These are phyloP conservation scores for Carapus acus DNA, from an alignment of 2,797 vertebrate genomes.

Conservation along the genomic window DNA sequence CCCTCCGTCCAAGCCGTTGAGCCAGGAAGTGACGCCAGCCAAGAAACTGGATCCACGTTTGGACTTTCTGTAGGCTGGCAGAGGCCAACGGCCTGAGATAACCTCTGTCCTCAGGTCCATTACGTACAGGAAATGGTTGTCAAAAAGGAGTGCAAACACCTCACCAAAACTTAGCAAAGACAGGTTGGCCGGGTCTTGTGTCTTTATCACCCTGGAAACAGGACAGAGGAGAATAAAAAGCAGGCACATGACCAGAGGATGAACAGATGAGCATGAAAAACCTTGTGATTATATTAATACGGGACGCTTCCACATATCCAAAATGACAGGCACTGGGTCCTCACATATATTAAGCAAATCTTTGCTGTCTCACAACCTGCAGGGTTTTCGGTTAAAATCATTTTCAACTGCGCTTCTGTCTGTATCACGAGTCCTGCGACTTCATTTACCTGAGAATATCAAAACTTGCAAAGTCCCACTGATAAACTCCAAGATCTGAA, in stretches of 20 bases:
- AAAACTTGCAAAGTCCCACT: conserved; percentile 98
- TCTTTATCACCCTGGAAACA: conserved; percentile 87
- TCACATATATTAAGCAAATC: no score
- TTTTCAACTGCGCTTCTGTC: no score
- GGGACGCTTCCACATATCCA: no score
- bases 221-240: conserved; percentile 4
- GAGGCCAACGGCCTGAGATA: conserved; percentile 91
- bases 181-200: conserved; percentile 84
- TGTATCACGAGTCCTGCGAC: no score
- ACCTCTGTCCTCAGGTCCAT: conserved; percentile 96
- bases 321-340: no score
- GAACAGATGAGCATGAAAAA: no score
- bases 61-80: conserved; percentile 95
- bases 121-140: conserved; percentile 94
- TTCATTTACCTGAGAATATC: conserved; percentile 86
- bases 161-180: conserved; percentile 93
- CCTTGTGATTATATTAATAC: no score
- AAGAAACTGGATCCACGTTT: conserved; percentile 97
- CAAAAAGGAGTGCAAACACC: conserved; percentile 93
- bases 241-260: no score
- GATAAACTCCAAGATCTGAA: conserved; percentile 93
- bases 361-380: no score
- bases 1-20: conserved; percentile 88
- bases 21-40: conserved; percentile 91
- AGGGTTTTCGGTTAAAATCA: no score